Base-by-base conservation (phyloP, 2,113 vertebrate genomes). In the Phaethon lepturus region DNA sequence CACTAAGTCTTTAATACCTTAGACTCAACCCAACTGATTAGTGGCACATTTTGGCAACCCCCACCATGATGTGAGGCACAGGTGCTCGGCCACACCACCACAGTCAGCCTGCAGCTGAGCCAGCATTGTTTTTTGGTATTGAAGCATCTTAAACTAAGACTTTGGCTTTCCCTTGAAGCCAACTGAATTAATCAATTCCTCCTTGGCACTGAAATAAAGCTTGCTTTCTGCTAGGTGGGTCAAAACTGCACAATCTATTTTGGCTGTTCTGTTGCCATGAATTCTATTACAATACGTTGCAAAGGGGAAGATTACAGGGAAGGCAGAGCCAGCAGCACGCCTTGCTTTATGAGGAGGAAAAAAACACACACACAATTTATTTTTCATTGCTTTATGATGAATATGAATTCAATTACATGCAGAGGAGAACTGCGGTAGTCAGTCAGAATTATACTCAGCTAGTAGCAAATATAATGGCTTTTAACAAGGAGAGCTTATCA, bases 401-500 rank as follows among this genome's bases (percentile, higher is more conserved):
- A 97, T 94, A 97, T 77, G 96, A 98, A 98, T 98, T 98, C 97
- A 98, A 98, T 98, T 97, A 97, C 55, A 68, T 85, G 90, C 94
- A 88, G 90, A 95, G 9, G 64, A 96, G 97, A 98, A 91, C 94
- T 87, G 90, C 53, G 2, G 88, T 92, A 96, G 97, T 94, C 81
- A 63, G 95, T 95, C 74, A 93, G 96, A 97, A 97, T 95, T 95
- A 87, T 78, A 83, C 88, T 96, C 96, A 86, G 96, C 94, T 80
- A 52, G 86, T 71, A 86, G 95, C 53, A 20, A 95, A 88, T 53
- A 86, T 95, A 97, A 98, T 96, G 71, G 86, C 90, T 95, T 97
- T 96, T 97, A 95, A 95, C 95, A 96, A 97, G 96, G 79, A 97
- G 95, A 95, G 91, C 97, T 98, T 98, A 97, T 98, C 98, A 97